Conservation (phyloP, 1,140 invertebrate species). For the Neodiprion pinetum region DNA sequence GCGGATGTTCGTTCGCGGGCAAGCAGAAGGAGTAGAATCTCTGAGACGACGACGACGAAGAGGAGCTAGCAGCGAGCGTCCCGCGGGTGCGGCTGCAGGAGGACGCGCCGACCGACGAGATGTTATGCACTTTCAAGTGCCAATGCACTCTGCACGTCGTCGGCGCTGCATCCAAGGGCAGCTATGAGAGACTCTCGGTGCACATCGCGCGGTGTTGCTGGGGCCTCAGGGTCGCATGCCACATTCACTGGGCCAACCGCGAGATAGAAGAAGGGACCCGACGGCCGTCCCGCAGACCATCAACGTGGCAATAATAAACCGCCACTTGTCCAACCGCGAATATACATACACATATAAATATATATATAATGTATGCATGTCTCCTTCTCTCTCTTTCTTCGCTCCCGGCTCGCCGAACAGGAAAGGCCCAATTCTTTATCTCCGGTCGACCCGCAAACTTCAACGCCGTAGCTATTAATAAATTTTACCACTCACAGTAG, state of each 20-base stretch:
- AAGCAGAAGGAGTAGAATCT: neutral
- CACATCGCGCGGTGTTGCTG: neutral
- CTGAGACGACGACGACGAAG: neutral
- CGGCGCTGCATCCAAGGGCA: constrained; percentile 39
- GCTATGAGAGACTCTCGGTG: neutral
- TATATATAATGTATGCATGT: too few species aligned
- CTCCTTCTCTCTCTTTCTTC: too few species aligned
- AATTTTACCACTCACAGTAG: too few species aligned
- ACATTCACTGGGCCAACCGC: neutral
- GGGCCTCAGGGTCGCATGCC: constrained; percentile 1
- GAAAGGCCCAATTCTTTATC: too few species aligned
- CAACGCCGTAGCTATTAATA: too few species aligned
- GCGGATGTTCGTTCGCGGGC: neutral
- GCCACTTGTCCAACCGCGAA: too few species aligned
- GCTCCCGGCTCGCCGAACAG: too few species aligned
- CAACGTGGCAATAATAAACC: too few species aligned
- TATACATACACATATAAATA: too few species aligned
- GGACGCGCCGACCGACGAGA: neutral
- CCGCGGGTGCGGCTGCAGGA: constrained; percentile 3
- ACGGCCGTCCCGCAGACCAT: too few species aligned
- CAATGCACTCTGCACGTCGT: constrained; percentile 46
- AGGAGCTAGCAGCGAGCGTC: neutral
- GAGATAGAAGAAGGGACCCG: neutral
- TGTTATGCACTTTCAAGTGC: constrained; percentile 26
- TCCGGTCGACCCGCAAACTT: too few species aligned